phyloP scores from a whole-genome alignment of 2,797 vertebrate genomes.

The Todus mexicanus region DNA sequence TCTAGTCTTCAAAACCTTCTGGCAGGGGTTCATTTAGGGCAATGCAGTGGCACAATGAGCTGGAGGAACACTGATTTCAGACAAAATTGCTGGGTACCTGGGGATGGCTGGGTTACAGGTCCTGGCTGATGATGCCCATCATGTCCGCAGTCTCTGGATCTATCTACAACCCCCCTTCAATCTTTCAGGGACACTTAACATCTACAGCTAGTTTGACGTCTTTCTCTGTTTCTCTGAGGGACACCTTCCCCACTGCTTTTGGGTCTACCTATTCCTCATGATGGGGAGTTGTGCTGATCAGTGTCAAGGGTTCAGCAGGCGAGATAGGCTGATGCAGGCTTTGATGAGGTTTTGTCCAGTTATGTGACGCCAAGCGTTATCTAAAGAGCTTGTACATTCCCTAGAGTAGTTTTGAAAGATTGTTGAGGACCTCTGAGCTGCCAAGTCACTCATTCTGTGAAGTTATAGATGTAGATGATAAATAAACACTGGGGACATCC shows the following conservation, averaged over 20 bases:
- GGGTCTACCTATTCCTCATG: not conserved
- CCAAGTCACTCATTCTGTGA: not conserved
- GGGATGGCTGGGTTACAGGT: not conserved
- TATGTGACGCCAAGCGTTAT: not conserved
- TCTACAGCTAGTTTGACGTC: not conserved
- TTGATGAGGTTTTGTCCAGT: not conserved
- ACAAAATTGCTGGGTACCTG: not conserved
- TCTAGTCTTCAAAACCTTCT: not conserved
- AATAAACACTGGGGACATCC: not conserved
- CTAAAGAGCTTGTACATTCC: not conserved
- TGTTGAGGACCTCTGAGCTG: not conserved
- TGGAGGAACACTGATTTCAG: not conserved
- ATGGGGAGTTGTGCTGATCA: not conserved
- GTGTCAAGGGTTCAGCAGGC: not conserved
- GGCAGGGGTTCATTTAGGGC: not conserved
- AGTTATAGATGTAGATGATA: not conserved
- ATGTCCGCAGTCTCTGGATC: rapidly evolving
- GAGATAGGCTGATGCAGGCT: not conserved
- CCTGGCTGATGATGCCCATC: not conserved
- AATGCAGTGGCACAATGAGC: not conserved
- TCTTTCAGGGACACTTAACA: not conserved
- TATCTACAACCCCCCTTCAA: not conserved
- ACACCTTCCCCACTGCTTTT: not conserved
- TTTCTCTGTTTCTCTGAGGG: not conserved
- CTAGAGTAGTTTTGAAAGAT: not conserved